These are phyloP conservation scores for Pristionchus exspectatus DNA, from an alignment of 2,888 invertebrate species.

Conservation along the genomic window DNA sequence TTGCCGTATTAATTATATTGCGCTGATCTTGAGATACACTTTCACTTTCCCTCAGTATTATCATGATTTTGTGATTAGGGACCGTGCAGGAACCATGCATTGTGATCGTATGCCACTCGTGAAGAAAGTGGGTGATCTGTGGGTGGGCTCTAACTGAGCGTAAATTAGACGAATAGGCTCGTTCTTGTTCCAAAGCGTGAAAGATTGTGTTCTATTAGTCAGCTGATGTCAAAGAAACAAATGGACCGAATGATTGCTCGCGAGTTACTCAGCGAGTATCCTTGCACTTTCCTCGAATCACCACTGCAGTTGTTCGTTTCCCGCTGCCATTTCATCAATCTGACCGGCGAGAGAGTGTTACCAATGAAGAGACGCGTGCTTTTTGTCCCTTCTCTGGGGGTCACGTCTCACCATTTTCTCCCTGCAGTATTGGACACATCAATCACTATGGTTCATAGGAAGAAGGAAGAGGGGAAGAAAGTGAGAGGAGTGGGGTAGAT, in stretches of 20 bases:
- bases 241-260: neutral
- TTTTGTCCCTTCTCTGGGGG: slow-evolving; percentile 4
- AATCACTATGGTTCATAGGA: slow-evolving; percentile 42
- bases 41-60: no score
- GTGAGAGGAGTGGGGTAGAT: neutral
- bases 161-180: neutral
- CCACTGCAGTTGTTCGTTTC: neutral
- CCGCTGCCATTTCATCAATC: neutral
- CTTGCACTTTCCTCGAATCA: neutral
- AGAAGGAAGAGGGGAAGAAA: neutral
- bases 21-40: no score
- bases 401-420: neutral
- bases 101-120: no score
- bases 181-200: neutral
- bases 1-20: no score
- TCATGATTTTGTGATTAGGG: no score
- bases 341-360: neutral
- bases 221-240: neutral
- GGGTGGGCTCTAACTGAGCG: neutral
- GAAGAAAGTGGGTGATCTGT: neutral
- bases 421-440: slow-evolving; percentile 24
- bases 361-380: neutral
- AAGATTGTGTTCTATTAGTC: neutral
- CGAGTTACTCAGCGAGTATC: neutral
- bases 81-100: no score